These are phyloP conservation scores for Cheilosia pagana DNA, from an alignment of 2,888 invertebrate species.

Conservation along the genomic window DNA sequence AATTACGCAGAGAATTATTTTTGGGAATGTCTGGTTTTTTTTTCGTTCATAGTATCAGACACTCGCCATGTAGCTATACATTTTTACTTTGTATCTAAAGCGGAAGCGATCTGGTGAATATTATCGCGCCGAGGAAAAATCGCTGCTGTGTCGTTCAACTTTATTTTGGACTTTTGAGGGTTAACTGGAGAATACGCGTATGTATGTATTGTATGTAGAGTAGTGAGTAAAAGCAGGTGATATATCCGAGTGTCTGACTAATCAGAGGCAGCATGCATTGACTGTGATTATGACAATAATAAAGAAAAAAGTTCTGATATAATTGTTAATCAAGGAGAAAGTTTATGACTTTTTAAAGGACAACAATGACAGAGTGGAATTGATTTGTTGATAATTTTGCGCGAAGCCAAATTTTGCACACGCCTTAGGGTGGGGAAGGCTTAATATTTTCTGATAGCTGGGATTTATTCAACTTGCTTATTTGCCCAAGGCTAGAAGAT, in stretches of 20 bases:
- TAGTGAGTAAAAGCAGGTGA: slow-evolving; percentile 33
- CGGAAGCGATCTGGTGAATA: slow-evolving; percentile 62
- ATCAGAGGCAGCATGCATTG: neutral
- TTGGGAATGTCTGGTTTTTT: slow-evolving; percentile 37
- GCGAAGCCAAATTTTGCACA: slow-evolving; percentile 11
- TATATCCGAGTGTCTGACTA: slow-evolving; percentile 13
- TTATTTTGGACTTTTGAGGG: slow-evolving; percentile 64
- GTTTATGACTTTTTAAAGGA: slow-evolving; percentile 69
- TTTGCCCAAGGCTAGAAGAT: neutral
- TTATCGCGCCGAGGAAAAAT: slow-evolving; percentile 62
- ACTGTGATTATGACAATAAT: slow-evolving; percentile 21
- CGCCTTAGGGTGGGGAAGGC: slow-evolving; percentile 8
- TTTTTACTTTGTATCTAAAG: slow-evolving; percentile 54
- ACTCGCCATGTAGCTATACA: neutral
- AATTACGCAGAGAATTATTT: slow-evolving; percentile 53
- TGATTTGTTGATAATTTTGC: slow-evolving; percentile 42
- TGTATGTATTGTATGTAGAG: neutral
- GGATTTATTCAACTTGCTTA: slow-evolving; percentile 27
- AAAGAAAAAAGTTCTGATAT: slow-evolving; percentile 37
- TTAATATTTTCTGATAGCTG: neutral
- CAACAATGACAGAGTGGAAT: slow-evolving; percentile 34
- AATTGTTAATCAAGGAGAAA: slow-evolving; percentile 66
- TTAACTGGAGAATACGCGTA: slow-evolving; percentile 48
- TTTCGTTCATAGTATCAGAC: neutral
- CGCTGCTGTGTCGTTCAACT: slow-evolving; percentile 70